A percentile compares a stretch with the other conserved stretches of the same genome.
Evolutionary conservation across 2,888 invertebrate genomes (phyloP).

Genomic region (Amblyjoppa fuscipennis): DNA sequence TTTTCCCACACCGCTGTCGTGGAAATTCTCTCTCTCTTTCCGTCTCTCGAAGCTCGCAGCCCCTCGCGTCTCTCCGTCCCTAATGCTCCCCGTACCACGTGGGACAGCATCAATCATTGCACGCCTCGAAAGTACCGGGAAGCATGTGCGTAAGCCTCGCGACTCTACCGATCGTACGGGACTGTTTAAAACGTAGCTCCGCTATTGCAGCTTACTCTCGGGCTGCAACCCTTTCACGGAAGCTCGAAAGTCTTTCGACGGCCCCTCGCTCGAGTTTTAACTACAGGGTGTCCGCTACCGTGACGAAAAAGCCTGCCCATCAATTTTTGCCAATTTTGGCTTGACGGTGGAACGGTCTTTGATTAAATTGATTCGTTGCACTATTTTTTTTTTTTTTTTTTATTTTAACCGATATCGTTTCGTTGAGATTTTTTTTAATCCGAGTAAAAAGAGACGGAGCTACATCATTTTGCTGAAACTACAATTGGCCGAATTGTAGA

Average conservation of each 20-base stretch:
- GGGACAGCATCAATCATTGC: conserved; percentile 83
- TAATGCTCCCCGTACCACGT: conserved; percentile 69
- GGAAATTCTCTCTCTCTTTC: conserved; percentile 70
- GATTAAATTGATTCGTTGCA: conserved; percentile 3
- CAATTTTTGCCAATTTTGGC: background rate
- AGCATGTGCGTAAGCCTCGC: conserved; percentile 70
- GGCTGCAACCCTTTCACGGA: conserved; percentile 34
- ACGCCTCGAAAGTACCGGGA: conserved; percentile 72
- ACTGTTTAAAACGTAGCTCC: conserved; percentile 74
- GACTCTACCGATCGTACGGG: conserved; percentile 61
- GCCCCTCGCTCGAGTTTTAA: conserved; percentile 12
- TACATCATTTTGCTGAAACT: too few relatives aligned
- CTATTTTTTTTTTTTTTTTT: background rate
- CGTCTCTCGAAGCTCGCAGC: conserved; percentile 66
- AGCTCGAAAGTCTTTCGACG: conserved; percentile 21
- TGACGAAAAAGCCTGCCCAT: background rate
- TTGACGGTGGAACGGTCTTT: background rate
- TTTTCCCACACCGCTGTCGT: conserved; percentile 80
- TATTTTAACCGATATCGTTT: background rate
- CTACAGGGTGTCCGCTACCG: conserved; percentile 15
- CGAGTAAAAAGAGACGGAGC: background rate
- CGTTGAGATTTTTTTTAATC: background rate
- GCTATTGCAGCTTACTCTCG: conserved; percentile 5
- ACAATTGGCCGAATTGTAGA: too few relatives aligned
- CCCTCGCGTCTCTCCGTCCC: conserved; percentile 65